Conservation (phyloP, 2,113 vertebrate species). For the Corynorhinus townsendii region DNA sequence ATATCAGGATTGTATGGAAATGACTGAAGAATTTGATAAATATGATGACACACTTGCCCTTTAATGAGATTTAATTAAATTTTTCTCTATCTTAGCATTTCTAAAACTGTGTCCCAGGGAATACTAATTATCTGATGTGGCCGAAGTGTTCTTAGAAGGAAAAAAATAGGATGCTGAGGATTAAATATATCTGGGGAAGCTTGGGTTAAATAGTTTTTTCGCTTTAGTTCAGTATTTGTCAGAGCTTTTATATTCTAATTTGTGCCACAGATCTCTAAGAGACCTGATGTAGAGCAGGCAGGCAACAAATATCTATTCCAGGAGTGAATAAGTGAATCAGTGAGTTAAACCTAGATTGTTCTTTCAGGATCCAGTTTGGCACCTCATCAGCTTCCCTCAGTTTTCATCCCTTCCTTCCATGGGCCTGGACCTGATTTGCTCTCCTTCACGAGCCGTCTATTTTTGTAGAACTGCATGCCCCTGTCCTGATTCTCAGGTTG, state of each 20-base stretch:
- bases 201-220: not conserved
- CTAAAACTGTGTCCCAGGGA: not conserved
- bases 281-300: not conserved
- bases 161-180: conserved; percentile 2
- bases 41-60: not conserved
- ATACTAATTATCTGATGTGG: not conserved
- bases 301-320: not conserved
- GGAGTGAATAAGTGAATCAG: not conserved
- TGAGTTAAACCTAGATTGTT: not conserved
- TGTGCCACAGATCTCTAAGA: not conserved
- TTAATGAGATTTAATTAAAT: conserved; percentile 12
- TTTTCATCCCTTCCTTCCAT: not conserved
- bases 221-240: not conserved
- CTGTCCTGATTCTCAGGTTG: not conserved
- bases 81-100: not conserved
- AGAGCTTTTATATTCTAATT: not conserved
- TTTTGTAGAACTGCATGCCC: not conserved
- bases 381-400: not conserved
- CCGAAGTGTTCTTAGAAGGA: not conserved
- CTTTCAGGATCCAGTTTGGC: not conserved
- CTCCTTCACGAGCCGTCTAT: not conserved
- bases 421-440: not conserved
- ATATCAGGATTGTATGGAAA: not conserved
- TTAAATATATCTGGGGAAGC: not conserved
- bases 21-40: not conserved